Evolutionary conservation across 2,888 invertebrate species (phyloP), one percentile per base, ranked within the genome.

Genomic region (Petrophora chlorosata): DNA sequence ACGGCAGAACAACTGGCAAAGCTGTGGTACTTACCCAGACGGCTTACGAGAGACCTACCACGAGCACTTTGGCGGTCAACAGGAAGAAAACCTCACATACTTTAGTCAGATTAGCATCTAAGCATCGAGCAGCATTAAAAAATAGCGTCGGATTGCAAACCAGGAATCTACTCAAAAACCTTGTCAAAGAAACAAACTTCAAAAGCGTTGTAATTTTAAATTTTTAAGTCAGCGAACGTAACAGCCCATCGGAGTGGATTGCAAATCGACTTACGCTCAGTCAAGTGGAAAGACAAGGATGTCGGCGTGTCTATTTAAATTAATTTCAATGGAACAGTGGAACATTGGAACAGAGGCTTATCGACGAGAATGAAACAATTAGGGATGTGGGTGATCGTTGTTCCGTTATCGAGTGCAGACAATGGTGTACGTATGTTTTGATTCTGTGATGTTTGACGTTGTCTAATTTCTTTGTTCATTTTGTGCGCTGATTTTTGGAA

Each of bases 201-300:
- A 51, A 55, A 64, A 67, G 59, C 67, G 61, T 70, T 76, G 79
- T 82, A 80, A 84, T 82, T 85, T 82, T 73, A 77, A 79, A 85
- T 82, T 85, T 50, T 82, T 76, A 77, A 79, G 82, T 76, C 78
- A 71, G 69, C 64, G 76, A 82, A 79, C 76, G 73, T 78, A 78
- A 72, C 70, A 72, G 76, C 72, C 75, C 79, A 83, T 75, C 76
- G 73, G 71, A 74, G 73, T 76, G 73, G 83, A 84, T 85, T 79
- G 79, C 72, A 79, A 82, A 85, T 85, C 85, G 80, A 71, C 73
- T 82, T 71, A 73, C 73, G 79, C 79, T 81, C 71, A 70, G 66
- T 72, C 59, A 67, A 82, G 83, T 63, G 75, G 76, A 82, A 82
- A 85, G 80, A 82, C 85, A 82, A 83, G 77, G 79, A 82, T 80